Percentiles rank a stretch among this genome's conserved stretches.
Conservation (phyloP, 2,113 vertebrate genomes). For the Phasianus colchicus region DNA sequence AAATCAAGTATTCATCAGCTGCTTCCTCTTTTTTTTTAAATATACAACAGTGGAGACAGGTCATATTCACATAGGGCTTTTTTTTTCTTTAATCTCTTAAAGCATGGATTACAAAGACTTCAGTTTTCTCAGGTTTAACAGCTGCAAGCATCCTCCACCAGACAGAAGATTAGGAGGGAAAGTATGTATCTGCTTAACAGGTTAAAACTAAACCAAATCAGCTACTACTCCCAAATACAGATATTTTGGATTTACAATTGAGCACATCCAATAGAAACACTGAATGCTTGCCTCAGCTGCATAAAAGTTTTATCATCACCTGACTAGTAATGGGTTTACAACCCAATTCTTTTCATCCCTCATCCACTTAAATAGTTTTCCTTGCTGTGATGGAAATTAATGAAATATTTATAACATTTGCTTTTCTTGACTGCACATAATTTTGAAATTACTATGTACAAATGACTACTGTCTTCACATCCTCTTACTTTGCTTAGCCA, state of each 20-base stretch:
- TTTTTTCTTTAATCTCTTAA: no score
- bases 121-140: background rate
- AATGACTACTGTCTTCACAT: background rate
- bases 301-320: background rate
- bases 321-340: rapidly evolving
- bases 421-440: background rate
- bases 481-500: background rate
- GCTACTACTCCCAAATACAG: background rate
- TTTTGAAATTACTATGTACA: background rate
- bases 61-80: no score
- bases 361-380: background rate
- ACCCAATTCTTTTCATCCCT: background rate
- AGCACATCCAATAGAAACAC: background rate
- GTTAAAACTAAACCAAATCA: background rate
- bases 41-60: background rate
- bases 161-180: background rate
- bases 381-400: background rate
- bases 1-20: background rate
- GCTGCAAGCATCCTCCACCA: background rate
- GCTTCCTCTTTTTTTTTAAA: background rate
- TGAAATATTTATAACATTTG: background rate
- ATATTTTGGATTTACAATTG: background rate
- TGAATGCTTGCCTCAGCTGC: background rate
- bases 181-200: background rate
- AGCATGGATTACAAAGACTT: background rate